Conservation (phyloP, 2,113 vertebrate genomes). For the Megaleporinus macrocephalus region DNA sequence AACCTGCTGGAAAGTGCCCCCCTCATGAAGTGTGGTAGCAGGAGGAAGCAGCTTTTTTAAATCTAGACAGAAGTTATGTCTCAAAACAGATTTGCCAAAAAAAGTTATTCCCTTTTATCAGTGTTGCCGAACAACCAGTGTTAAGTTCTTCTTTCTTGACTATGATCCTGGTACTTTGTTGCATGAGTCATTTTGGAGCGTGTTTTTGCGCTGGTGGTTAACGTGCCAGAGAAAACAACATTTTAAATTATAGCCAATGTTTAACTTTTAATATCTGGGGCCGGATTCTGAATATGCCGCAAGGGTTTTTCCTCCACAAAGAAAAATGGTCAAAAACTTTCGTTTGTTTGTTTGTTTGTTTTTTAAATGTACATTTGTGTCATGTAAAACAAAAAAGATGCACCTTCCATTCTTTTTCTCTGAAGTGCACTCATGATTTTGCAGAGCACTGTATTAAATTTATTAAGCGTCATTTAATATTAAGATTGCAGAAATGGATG, state of each 20-base stretch:
- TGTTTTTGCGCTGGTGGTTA: neutral
- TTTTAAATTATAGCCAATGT: slow-evolving; percentile 8
- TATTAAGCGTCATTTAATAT: slow-evolving; percentile 96
- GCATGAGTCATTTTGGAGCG: slow-evolving; percentile 26
- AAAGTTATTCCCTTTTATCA: neutral
- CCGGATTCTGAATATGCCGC: slow-evolving; percentile 11
- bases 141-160: neutral
- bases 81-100: neutral
- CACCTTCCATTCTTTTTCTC: slow-evolving; percentile 69
- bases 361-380: slow-evolving; percentile 32
- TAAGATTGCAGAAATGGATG: slow-evolving; percentile 81
- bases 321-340: slow-evolving; percentile 19
- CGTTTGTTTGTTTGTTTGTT: neutral
- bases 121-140: neutral
- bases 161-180: slow-evolving; percentile 11
- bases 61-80: neutral
- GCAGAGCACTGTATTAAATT: slow-evolving; percentile 89
- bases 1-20: neutral
- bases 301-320: neutral
- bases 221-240: slow-evolving; percentile 7
- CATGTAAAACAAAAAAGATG: slow-evolving; percentile 17
- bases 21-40: neutral
- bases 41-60: neutral
- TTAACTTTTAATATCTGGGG: slow-evolving; percentile 6
- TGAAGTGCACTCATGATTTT: slow-evolving; percentile 85